These are phyloP conservation scores for Conus canariensis DNA, from an alignment of 2,888 invertebrate genomes.

Conservation along the genomic window DNA sequence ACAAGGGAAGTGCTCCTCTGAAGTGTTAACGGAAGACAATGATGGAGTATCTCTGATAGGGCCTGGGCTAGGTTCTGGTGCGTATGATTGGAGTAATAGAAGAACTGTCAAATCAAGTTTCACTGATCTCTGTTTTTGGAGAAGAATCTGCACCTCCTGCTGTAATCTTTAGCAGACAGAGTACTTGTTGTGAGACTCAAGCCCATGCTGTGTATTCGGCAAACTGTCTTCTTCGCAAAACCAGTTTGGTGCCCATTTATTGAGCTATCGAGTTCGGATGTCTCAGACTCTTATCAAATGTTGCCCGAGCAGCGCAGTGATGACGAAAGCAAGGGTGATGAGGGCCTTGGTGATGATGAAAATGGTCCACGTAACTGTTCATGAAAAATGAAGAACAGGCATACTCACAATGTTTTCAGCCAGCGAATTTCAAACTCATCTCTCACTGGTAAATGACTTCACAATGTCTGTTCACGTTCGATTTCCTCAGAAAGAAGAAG, in stretches of 20 bases:
- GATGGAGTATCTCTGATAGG: not conserved
- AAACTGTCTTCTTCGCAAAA: not conserved
- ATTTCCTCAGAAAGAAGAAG: too few relatives aligned
- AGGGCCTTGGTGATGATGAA: not conserved
- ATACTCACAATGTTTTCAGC: too few relatives aligned
- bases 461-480: too few relatives aligned
- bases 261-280: not conserved
- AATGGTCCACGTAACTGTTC: not conserved
- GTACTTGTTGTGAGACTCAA: not conserved
- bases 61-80: not conserved
- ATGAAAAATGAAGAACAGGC: too few relatives aligned
- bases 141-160: constrained; percentile 3
- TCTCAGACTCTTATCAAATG: not conserved
- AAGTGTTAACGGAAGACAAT: not conserved
- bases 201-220: not conserved
- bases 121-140: not conserved
- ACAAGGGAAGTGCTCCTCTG: constrained; percentile 2
- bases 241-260: not conserved
- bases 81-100: not conserved
- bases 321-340: not conserved
- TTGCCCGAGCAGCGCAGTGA: not conserved
- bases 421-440: too few relatives aligned
- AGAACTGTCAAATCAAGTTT: constrained; percentile 4
- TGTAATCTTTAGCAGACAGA: not conserved
- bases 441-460: too few relatives aligned